These are phyloP conservation scores for Chironomus tepperi DNA, from an alignment of 1,140 invertebrate species.

Conservation along the genomic window DNA sequence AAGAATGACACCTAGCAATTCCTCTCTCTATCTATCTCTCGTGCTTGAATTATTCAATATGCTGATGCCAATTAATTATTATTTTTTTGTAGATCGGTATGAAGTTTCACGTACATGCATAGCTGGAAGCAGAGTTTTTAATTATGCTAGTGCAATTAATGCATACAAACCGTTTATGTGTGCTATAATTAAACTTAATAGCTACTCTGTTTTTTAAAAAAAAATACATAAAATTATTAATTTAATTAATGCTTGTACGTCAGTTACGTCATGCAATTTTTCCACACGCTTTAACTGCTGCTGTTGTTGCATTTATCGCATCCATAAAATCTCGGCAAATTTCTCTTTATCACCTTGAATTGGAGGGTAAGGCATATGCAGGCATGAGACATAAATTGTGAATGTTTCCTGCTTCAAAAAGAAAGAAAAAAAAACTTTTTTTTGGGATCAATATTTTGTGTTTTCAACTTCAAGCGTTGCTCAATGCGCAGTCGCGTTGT, in stretches of 20 bases:
- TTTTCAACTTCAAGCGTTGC: neutral
- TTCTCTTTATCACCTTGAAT: too few species aligned
- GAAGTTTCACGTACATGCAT: too few species aligned
- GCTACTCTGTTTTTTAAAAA: neutral
- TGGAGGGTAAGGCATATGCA: neutral
- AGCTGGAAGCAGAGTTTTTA: too few species aligned
- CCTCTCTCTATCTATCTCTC: too few species aligned
- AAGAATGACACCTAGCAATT: neutral
- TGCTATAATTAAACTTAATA: too few species aligned
- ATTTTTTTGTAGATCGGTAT: too few species aligned
- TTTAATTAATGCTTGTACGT: neutral
- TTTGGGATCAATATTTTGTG: conserved; percentile 8
- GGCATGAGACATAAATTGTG: neutral
- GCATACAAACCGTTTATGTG: too few species aligned
- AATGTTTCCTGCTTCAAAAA: conserved; percentile 13
- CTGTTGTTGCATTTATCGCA: too few species aligned
- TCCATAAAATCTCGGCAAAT: too few species aligned
- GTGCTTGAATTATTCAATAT: too few species aligned
- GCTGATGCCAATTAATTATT: too few species aligned
- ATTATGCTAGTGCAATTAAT: too few species aligned
- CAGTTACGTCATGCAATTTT: neutral
- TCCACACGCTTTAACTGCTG: neutral
- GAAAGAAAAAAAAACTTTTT: neutral
- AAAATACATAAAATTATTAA: conserved; percentile 3
- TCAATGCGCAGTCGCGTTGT: neutral